phyloP scores from a whole-genome alignment of 2,113 vertebrate genomes.

The Catharus fuscescens region DNA sequence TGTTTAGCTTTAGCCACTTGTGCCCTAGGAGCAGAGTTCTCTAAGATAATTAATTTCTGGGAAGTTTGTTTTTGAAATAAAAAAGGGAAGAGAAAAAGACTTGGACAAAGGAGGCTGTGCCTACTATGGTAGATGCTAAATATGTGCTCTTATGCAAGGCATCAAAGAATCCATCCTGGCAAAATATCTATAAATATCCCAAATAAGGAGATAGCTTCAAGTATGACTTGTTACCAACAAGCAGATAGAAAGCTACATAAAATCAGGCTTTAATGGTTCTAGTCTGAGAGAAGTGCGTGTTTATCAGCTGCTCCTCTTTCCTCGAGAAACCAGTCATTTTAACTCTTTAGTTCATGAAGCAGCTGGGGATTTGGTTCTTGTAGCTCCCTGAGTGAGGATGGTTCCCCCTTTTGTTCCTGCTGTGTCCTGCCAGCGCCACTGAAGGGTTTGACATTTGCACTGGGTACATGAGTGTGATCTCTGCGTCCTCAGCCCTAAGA shows the following conservation, averaged over 20 bases:
- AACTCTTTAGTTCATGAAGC: background rate
- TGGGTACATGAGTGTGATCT: background rate
- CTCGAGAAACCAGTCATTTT: background rate
- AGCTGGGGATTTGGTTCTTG: background rate
- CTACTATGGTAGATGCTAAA: slow-evolving; percentile 2
- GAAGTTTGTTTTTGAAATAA: background rate
- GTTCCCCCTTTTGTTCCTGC: background rate
- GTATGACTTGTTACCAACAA: background rate
- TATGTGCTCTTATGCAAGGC: slow-evolving; percentile 27
- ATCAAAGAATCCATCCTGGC: slow-evolving; percentile 51
- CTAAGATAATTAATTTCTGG: background rate
- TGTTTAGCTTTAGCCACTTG: background rate
- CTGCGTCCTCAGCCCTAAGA: background rate
- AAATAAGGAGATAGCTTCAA: slow-evolving; percentile 48
- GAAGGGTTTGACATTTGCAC: background rate
- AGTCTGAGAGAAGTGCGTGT: background rate
- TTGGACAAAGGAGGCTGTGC: background rate
- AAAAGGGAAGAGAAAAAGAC: background rate
- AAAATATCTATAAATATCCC: slow-evolving; percentile 39
- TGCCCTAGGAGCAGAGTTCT: background rate
- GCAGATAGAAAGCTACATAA: background rate
- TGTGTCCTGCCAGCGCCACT: background rate
- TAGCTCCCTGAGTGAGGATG: background rate
- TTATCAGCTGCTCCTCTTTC: background rate
- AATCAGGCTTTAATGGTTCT: background rate